These are phyloP conservation scores for Aegypius monachus DNA, from an alignment of 2,113 vertebrate genomes.

Conservation along the genomic window DNA sequence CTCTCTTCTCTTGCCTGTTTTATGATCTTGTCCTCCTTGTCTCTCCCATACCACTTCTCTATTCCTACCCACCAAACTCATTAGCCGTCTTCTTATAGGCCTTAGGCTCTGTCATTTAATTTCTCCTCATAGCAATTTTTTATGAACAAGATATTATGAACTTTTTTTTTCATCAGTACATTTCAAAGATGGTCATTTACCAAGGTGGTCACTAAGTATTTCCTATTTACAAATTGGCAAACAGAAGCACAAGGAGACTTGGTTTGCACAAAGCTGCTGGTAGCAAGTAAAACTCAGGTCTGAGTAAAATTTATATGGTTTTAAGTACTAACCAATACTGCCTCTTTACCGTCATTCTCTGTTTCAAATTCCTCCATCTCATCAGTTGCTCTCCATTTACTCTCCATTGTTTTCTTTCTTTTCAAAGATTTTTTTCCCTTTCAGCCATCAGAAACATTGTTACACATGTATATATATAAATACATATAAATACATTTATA, in stretches of 20 bases:
- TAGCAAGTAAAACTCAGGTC: background rate
- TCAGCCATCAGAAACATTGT: background rate
- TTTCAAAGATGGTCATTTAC: background rate
- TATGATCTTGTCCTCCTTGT: background rate
- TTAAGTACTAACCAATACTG: background rate
- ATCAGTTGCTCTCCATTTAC: background rate
- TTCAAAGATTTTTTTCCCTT: background rate
- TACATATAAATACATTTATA: background rate
- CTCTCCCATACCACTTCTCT: background rate
- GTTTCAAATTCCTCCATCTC: background rate
- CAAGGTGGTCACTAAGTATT: background rate
- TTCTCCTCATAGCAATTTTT: background rate
- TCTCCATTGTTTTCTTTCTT: background rate
- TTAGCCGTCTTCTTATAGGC: background rate
- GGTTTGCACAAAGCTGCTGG: background rate
- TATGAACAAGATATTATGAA: background rate
- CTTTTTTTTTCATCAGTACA: background rate
- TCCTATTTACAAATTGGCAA: background rate
- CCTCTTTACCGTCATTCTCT: background rate
- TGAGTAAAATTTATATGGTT: background rate
- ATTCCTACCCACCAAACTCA: background rate
- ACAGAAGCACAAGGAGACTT: background rate
- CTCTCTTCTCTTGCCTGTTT: background rate
- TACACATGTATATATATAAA: background rate
- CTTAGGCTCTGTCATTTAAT: background rate